These are phyloP conservation scores for Agriopis leucophaearia DNA, from an alignment of 2,888 invertebrate genomes.

Conservation along the genomic window DNA sequence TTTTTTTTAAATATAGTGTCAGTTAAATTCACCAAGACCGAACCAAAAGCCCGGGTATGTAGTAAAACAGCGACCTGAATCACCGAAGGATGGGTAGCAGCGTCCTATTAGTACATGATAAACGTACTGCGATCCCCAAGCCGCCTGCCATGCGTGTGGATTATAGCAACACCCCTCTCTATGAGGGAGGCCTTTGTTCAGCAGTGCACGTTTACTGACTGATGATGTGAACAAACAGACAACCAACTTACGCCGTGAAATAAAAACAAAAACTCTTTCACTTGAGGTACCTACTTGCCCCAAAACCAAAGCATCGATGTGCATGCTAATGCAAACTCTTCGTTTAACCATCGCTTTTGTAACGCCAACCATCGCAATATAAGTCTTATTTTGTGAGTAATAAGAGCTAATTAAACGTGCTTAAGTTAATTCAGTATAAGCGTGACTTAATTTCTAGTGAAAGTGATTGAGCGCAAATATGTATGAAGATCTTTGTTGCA, in stretches of 20 bases:
- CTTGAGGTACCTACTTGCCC: constrained; percentile 24
- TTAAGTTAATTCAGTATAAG: background rate
- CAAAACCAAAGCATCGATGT: constrained; percentile 30
- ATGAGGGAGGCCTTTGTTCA: too few relatives aligned
- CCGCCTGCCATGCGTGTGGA: too few relatives aligned
- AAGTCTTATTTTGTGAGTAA: background rate
- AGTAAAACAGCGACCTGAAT: too few relatives aligned
- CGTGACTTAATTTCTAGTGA: constrained; percentile 32
- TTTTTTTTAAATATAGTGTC: too few relatives aligned
- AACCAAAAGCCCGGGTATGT: too few relatives aligned
- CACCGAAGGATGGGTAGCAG: too few relatives aligned
- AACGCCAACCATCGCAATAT: constrained; percentile 1
- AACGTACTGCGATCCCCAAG: too few relatives aligned
- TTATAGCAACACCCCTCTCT: too few relatives aligned
- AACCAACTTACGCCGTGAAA: constrained; percentile 1
- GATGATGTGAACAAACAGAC: constrained; percentile 4
- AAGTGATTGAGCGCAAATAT: constrained; percentile 24
- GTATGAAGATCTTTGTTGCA: constrained; percentile 13
- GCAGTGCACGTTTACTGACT: too few relatives aligned
- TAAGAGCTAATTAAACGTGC: constrained; percentile 14
- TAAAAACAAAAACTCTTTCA: constrained; percentile 25
- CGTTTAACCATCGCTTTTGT: constrained; percentile 8
- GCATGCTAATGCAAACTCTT: constrained; percentile 32
- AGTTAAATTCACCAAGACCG: background rate
- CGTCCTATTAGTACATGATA: too few relatives aligned